Conservation (phyloP, 37 sponge, comb jelly and placozoan species). For the Bolinopsis microptera region DNA sequence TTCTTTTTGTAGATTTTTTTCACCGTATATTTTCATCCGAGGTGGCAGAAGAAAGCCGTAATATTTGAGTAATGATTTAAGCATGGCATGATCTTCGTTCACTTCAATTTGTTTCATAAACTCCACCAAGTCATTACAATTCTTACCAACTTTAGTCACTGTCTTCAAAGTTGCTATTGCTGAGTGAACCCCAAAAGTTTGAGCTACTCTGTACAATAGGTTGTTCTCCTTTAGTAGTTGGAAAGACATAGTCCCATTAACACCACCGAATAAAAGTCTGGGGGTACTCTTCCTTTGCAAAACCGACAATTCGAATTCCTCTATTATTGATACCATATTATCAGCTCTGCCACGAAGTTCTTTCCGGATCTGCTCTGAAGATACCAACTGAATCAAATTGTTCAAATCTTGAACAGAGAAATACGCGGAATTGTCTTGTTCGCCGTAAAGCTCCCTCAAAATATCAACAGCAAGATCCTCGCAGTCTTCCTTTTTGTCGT, state of each 20-base stretch:
- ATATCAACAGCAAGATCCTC: background rate
- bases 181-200: background rate
- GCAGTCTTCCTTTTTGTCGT: background rate
- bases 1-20: background rate
- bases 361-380: background rate
- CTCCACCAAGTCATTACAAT: background rate
- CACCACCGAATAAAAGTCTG: background rate
- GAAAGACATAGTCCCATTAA: background rate
- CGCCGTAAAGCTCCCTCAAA: background rate
- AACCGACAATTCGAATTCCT: background rate
- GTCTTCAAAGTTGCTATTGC: background rate
- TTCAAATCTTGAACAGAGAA: background rate
- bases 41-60: background rate
- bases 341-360: background rate
- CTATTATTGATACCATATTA: background rate
- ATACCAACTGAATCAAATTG: background rate
- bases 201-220: conserved; percentile 5
- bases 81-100: background rate
- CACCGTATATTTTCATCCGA: background rate
- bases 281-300: background rate
- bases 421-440: background rate
- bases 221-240: background rate
- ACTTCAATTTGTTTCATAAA: conserved; percentile 24
- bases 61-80: background rate
- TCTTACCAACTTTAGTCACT: background rate